Conservation (phyloP, 2,888 invertebrate genomes). For the Petrophora chlorosata region DNA sequence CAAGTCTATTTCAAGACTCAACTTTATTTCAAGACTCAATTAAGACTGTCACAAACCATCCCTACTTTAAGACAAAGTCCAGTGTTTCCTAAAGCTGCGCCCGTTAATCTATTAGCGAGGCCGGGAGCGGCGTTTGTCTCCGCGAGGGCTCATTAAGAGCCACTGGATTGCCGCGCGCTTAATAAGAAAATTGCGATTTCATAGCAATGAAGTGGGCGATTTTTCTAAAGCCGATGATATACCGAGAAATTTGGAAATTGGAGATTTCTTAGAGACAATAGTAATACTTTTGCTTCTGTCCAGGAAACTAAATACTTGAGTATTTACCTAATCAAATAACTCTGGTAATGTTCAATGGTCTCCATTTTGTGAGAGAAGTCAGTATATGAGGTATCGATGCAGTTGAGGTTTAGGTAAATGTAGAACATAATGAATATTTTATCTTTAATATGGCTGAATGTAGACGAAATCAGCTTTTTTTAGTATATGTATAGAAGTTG, state of each 20-base stretch:
- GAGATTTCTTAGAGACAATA: neutral
- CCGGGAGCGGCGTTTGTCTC: conserved; percentile 25
- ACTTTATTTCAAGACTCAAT: no score
- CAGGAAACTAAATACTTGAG: neutral
- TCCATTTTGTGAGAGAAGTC: no score
- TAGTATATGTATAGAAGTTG: no score
- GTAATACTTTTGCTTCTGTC: neutral
- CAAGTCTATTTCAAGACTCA: neutral
- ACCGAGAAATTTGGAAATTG: conserved; percentile 30
- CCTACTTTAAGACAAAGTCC: conserved; percentile 24
- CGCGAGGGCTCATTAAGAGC: conserved; percentile 64
- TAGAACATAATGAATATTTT: no score
- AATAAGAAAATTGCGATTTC: conserved; percentile 60
- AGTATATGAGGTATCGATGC: no score
- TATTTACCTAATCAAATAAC: no score
- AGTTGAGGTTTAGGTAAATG: no score
- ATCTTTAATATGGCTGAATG: no score
- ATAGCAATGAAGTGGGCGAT: conserved; percentile 51
- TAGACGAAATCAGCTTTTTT: no score
- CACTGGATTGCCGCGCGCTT: conserved; percentile 60
- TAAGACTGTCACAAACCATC: conserved; percentile 1
- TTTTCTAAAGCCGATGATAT: conserved; percentile 38
- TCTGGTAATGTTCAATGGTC: no score
- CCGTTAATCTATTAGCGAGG: conserved; percentile 53
- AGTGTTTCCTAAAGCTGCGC: conserved; percentile 23